A percentile compares a stretch with the other conserved stretches of the same genome.
phyloP scores from a whole-genome alignment of 2,113 vertebrate species.

The Heterocephalus glaber region DNA sequence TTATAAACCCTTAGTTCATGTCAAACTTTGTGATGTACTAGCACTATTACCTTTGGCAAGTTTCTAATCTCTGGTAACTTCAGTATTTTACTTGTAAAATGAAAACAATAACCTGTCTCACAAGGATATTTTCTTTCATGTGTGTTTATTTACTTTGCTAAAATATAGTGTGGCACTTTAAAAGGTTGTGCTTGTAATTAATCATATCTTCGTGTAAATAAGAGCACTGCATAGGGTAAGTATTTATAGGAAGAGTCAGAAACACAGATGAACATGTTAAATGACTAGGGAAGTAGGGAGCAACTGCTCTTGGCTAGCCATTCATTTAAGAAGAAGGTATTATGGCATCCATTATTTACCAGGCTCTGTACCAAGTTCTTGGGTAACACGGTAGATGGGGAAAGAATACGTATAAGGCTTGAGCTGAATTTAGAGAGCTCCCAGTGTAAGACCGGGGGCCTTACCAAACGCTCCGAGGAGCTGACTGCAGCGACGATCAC shows the following conservation, averaged over 20 bases:
- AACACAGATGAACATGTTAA: background rate
- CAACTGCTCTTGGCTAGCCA: background rate
- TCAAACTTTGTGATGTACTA: background rate
- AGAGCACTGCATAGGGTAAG: background rate
- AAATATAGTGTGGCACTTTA: background rate
- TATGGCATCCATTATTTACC: background rate
- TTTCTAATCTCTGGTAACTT: conserved; percentile 28
- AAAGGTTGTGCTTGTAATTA: background rate
- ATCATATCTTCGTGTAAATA: background rate
- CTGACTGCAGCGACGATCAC: too few species aligned
- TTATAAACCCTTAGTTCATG: background rate
- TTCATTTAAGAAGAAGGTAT: background rate
- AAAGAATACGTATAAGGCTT: background rate
- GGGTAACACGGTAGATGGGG: background rate
- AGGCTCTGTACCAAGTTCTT: background rate
- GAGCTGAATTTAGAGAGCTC: background rate
- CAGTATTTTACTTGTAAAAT: conserved; percentile 23
- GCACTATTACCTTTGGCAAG: background rate
- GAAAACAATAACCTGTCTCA: background rate
- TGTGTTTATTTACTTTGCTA: background rate
- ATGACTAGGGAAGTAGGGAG: background rate
- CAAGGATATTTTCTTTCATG: conserved; percentile 23
- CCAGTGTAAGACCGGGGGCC: too few species aligned
- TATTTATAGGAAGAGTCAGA: background rate
- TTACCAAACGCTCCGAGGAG: too few species aligned